Conservation (phyloP, 2,113 vertebrate species). For the Chiloscyllium plagiosum region DNA sequence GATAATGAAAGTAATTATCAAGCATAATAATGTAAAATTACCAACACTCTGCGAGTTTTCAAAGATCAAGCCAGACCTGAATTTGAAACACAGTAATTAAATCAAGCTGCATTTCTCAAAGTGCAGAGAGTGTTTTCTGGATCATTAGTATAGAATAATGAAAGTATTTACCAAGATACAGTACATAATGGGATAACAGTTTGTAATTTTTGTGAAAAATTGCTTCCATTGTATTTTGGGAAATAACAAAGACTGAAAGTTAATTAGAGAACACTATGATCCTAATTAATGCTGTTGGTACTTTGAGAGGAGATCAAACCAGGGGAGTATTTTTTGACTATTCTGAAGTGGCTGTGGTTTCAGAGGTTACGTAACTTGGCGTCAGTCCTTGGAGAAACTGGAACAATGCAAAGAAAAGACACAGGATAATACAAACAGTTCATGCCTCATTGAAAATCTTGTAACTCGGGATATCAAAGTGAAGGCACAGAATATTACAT, state of each 20-base stretch:
- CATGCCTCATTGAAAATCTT: not conserved
- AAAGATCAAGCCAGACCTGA: conserved; percentile 19
- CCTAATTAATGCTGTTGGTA: not conserved
- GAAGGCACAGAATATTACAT: not conserved
- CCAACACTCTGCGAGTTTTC: conserved; percentile 7
- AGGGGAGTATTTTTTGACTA: not conserved
- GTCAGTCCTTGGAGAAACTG: not conserved
- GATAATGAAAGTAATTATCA: conserved; percentile 34
- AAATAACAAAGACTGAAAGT: not conserved
- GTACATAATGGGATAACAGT: not conserved
- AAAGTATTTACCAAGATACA: conserved; percentile 20
- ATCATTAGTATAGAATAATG: conserved; percentile 19
- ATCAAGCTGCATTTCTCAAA: not conserved
- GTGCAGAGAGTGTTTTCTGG: not conserved
- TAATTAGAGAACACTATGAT: not conserved
- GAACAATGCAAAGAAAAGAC: not conserved
- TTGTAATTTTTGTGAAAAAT: conserved; percentile 18
- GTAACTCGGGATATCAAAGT: not conserved
- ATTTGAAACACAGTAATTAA: conserved; percentile 32
- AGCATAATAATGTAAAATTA: conserved; percentile 25
- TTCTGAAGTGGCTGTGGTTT: too few species aligned
- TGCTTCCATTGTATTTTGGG: not conserved
- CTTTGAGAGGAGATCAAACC: not conserved
- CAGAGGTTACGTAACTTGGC: not conserved
- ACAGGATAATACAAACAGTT: too few species aligned